Conservation (phyloP, 2,888 invertebrate genomes). For the Chaitophorus viminalis region DNA sequence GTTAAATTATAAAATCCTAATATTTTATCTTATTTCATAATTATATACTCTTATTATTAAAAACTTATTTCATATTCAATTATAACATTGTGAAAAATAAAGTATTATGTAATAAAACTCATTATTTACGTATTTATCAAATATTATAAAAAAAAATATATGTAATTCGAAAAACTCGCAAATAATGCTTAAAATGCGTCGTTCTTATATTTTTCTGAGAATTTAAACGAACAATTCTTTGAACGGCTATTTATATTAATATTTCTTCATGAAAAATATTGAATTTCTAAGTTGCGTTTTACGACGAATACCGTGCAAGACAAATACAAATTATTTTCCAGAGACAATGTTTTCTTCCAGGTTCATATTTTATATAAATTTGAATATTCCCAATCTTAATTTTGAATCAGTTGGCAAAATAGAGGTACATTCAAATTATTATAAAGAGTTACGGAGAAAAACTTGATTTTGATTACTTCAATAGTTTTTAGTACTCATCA, state of each 20-base stretch:
- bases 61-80: too few relatives aligned
- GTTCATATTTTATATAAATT: neutral
- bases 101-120: too few relatives aligned
- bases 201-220: neutral
- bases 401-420: neutral
- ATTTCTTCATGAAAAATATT: neutral
- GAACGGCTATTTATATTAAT: neutral
- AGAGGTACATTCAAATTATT: conserved; percentile 6
- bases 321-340: neutral
- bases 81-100: too few relatives aligned
- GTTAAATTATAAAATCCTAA: too few relatives aligned
- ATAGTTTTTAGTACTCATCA: neutral
- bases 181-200: neutral
- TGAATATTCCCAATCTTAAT: neutral
- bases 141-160: too few relatives aligned
- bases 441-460: conserved; percentile 4
- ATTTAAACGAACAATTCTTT: neutral
- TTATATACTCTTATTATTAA: too few relatives aligned
- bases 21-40: too few relatives aligned
- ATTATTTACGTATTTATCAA: too few relatives aligned
- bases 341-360: neutral
- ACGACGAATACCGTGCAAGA: neutral
- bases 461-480: conserved; percentile 27
- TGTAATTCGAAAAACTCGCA: too few relatives aligned
- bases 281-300: neutral